Evolutionary conservation across 2,888 invertebrate species (phyloP).

Genomic region (Nyleta sp.): DNA sequence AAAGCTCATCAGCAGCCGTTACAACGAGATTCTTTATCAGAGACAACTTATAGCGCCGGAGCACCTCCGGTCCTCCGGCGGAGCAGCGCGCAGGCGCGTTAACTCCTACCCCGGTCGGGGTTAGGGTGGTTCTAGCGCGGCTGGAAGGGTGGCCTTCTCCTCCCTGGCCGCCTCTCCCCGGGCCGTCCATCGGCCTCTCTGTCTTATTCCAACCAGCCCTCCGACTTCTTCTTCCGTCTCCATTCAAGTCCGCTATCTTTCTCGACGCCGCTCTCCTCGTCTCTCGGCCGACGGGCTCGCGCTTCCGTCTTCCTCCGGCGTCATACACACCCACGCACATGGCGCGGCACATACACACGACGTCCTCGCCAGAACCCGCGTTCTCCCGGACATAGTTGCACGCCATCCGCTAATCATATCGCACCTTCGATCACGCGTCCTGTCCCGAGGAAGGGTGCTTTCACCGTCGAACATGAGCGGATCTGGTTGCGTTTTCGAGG

Average conservation of each 20-base stretch:
- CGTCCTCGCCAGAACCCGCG: constrained; percentile 57
- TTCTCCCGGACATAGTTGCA: constrained; percentile 62
- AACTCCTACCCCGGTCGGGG: constrained; percentile 53
- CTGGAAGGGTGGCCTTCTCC: constrained; percentile 51
- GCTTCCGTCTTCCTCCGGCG: constrained; percentile 47
- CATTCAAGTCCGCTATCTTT: constrained; percentile 24
- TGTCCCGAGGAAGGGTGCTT: too few relatives aligned
- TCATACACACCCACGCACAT: constrained; percentile 52
- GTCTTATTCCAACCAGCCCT: constrained; percentile 32
- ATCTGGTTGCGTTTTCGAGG: too few relatives aligned
- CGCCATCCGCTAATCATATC: constrained; percentile 63
- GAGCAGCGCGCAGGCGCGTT: constrained; percentile 50
- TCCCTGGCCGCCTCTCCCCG: constrained; percentile 19
- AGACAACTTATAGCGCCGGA: constrained; percentile 26
- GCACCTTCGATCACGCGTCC: constrained; percentile 49
- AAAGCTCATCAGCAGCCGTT: constrained; percentile 30
- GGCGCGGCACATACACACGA: constrained; percentile 29
- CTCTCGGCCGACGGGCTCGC: constrained; percentile 18
- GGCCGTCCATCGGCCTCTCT: constrained; percentile 31
- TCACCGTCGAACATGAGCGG: too few relatives aligned
- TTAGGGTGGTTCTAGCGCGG: constrained; percentile 46
- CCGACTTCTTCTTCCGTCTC: constrained; percentile 43
- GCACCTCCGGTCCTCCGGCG: constrained; percentile 37
- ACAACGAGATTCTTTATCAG: constrained; percentile 50
- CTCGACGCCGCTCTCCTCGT: constrained; percentile 24